A percentile compares a stretch with the other conserved stretches of the same genome.
phyloP scores from a whole-genome alignment of 2,797 vertebrate species.

The Smutsia temminckii region DNA sequence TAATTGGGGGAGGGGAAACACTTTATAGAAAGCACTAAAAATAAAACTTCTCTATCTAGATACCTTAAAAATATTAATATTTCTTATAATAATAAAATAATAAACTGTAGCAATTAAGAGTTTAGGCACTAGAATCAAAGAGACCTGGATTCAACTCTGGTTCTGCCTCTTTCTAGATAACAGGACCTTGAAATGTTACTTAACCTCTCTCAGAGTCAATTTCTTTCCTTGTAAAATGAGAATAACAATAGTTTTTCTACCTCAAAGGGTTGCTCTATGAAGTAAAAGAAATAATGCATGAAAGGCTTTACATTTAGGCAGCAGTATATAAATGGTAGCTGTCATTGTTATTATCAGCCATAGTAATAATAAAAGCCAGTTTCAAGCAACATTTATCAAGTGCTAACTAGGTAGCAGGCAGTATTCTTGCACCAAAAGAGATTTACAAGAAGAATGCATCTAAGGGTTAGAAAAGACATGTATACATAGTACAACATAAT shows the following conservation, averaged over 20 bases:
- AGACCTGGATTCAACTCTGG: not conserved
- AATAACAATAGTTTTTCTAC: not conserved
- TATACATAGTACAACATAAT: not conserved
- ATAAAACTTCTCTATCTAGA: not conserved
- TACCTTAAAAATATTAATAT: not conserved
- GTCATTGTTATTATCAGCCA: not conserved
- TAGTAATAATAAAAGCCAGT: not conserved
- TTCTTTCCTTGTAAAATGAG: not conserved
- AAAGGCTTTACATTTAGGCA: not conserved
- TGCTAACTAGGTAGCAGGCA: not conserved
- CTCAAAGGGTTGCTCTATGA: not conserved
- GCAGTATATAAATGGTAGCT: conserved; percentile 40
- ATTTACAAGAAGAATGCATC: conserved; percentile 32
- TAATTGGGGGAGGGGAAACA: not conserved
- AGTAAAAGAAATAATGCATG: not conserved
- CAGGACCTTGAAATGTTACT: not conserved
- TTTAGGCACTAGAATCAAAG: not conserved
- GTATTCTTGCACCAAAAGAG: conserved; percentile 24
- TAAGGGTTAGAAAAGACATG: not conserved
- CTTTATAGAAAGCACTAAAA: not conserved
- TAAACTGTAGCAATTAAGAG: not conserved
- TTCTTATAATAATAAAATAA: not conserved
- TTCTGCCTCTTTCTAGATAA: not conserved
- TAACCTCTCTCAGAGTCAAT: not conserved
- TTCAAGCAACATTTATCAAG: conserved; percentile 42